phyloP scores from a whole-genome alignment of 1,140 invertebrate genomes.

The Euglossa dilemma region DNA sequence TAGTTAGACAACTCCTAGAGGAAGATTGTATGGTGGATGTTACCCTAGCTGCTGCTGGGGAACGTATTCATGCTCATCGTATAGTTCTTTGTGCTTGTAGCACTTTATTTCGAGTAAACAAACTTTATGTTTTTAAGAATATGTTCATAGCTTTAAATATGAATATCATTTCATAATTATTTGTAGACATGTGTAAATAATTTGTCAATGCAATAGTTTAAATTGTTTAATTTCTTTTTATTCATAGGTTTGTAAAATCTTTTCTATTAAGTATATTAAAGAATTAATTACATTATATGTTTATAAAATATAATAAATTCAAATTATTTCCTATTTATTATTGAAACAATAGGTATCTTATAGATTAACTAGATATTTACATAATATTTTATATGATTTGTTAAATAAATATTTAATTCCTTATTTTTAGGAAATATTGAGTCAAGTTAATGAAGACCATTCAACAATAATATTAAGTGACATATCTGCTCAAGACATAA shows the following conservation, averaged over 20 bases:
- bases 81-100: constrained; percentile 85
- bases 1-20: constrained; percentile 80
- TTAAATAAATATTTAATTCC: background rate
- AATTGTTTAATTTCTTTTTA: background rate
- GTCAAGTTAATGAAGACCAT: constrained; percentile 79
- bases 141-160: background rate
- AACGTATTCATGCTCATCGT: constrained; percentile 83
- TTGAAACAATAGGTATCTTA: background rate
- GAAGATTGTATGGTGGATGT: constrained; percentile 84
- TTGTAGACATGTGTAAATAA: background rate
- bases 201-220: background rate
- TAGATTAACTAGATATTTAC: background rate
- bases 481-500: constrained; percentile 81
- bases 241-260: background rate
- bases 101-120: constrained; percentile 83
- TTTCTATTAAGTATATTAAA: background rate
- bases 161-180: background rate
- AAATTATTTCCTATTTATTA: background rate
- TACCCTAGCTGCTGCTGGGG: constrained; percentile 82
- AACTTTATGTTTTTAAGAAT: background rate
- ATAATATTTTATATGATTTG: background rate
- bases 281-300: background rate
- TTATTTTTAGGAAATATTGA: constrained; percentile 78
- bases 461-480: constrained; percentile 83
- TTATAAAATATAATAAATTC: background rate